phyloP scores from a whole-genome alignment of 2,888 invertebrate genomes.

The Kuschelorhynchus macadamiae region DNA sequence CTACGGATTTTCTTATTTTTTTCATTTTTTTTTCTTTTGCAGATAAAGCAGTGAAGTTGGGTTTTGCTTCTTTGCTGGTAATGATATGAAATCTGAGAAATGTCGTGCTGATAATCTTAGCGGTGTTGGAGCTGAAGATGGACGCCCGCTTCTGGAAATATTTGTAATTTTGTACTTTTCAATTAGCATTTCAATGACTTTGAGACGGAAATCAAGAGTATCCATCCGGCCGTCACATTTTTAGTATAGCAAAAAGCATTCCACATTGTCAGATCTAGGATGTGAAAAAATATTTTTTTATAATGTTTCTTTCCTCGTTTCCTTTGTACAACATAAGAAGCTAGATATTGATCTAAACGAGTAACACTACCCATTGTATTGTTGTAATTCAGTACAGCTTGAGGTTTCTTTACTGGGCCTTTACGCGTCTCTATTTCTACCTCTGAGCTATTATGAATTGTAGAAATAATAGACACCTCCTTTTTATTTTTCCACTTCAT shows the following conservation, averaged over 20 bases:
- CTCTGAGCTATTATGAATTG: not conserved
- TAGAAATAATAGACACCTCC: not conserved
- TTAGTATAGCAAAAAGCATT: conserved; percentile 2
- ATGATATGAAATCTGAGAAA: not conserved
- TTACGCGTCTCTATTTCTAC: too few relatives aligned
- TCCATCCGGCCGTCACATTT: not conserved
- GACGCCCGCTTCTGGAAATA: not conserved
- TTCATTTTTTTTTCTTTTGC: not conserved
- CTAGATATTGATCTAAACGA: too few relatives aligned
- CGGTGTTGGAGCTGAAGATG: not conserved
- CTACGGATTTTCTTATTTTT: not conserved
- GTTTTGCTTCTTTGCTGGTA: not conserved
- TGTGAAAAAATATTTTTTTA: not conserved
- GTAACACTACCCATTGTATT: too few relatives aligned
- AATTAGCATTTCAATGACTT: not conserved
- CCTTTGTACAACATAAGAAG: too few relatives aligned
- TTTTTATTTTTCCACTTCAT: too few relatives aligned
- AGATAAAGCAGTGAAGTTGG: not conserved
- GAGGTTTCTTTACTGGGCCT: too few relatives aligned
- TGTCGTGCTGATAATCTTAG: conserved; percentile 1
- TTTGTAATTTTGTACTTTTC: not conserved
- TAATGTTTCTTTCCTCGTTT: too few relatives aligned
- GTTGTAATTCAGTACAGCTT: too few relatives aligned
- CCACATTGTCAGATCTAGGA: not conserved
- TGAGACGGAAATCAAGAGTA: not conserved